These are phyloP conservation scores for Acanthacorydalis orientalis DNA, from an alignment of 2,888 invertebrate species.

Conservation along the genomic window DNA sequence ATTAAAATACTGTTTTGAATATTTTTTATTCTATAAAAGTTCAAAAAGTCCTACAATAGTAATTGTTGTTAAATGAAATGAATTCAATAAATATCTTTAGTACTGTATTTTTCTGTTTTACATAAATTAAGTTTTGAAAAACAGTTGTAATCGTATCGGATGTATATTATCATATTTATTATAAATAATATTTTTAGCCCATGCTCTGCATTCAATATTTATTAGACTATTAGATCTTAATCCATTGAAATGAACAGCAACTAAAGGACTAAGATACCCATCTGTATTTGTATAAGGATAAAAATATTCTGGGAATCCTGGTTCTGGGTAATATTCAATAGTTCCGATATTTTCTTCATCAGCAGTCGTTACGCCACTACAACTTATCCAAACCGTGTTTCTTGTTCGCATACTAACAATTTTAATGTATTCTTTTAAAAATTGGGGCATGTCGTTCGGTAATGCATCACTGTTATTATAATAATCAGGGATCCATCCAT, in stretches of 20 bases:
- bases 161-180: background rate
- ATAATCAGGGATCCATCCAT: background rate
- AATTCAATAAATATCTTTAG: too few species aligned
- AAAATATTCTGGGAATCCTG: background rate
- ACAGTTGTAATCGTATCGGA: too few species aligned
- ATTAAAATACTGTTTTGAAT: too few species aligned
- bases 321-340: background rate
- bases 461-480: background rate
- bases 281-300: background rate
- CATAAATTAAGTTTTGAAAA: too few species aligned
- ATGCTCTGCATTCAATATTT: background rate
- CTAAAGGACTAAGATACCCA: background rate
- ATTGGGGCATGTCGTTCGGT: background rate
- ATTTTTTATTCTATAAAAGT: too few species aligned
- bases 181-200: constrained; percentile 2
- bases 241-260: background rate
- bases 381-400: background rate
- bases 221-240: background rate
- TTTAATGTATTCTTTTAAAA: background rate
- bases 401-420: background rate
- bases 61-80: too few species aligned
- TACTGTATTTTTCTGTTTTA: too few species aligned
- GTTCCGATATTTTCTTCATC: background rate
- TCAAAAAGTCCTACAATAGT: too few species aligned
- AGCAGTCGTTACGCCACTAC: background rate